Evolutionary conservation across 2,113 vertebrate species (phyloP), one percentile per base, ranked within the genome.

Genomic region (Marmota flaviventris): DNA sequence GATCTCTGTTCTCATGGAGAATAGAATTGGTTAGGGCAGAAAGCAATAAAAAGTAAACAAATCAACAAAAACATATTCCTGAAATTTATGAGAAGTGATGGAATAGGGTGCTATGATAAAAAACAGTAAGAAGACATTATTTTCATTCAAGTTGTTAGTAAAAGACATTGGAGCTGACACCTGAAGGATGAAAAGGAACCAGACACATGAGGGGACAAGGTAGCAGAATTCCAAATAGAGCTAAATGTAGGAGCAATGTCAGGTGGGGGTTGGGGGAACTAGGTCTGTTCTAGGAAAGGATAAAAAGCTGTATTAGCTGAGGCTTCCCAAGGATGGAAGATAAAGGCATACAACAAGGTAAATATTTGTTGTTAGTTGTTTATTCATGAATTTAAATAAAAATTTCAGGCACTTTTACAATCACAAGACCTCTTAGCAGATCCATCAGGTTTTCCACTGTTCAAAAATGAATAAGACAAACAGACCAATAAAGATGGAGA

Each of bases 321-420:
- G 89, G 12, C 65, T 69, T 61, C 34, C 51, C 56, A 42, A 70
- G n/a, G 48, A 90, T 63, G 39, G 72, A 82, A 8, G 39, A 27
- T 42, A 67, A 10, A 72, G 34, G 11, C 6, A 56, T 53, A 94
- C 72, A 78, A 53, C 51, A 29, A 77, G 48, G 14, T n/a, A 95
- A 70, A 53, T 94, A 77, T 73, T 93, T 89, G 45, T 82, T 67
- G 7, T 37, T 34, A 53, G 32, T 37, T 39, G 5, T 25, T 63
- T 83, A 69, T 56, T 78, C 34, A 83, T 93, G 70, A 92, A 86
- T 83, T 32, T 51, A 82, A 89, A 67, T 42, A 63, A 51, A 93
- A 79, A 37, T 13, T 75, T 45, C 51, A 34, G 12, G 13, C 16
- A 61, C 61, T 27, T 83, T 72, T 94, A 53, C 18, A 32, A 73